A percentile compares a stretch with the other conserved stretches of the same genome.
Conservation (phyloP, 1,140 invertebrate species). For the Pachypsylla venusta region DNA sequence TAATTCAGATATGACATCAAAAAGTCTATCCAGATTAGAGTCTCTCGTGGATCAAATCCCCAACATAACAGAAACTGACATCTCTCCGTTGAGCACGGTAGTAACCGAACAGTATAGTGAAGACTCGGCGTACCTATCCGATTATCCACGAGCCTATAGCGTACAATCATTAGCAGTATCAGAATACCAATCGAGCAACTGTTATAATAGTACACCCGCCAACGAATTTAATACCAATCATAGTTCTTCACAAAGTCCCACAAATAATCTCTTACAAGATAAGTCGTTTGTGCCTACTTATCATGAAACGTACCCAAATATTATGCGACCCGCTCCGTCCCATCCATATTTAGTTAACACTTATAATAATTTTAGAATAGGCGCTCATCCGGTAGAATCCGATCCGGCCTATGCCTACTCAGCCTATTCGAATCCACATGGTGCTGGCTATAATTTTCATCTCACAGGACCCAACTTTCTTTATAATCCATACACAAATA, state of each 20-base stretch:
- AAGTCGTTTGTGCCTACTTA: slow-evolving; percentile 27
- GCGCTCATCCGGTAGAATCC: slow-evolving; percentile 15
- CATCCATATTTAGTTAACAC: slow-evolving; percentile 1
- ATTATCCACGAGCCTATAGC: slow-evolving; percentile 23
- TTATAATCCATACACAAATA: slow-evolving; percentile 20
- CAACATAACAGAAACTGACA: slow-evolving; percentile 54
- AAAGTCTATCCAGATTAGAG: slow-evolving; percentile 74
- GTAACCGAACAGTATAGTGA: slow-evolving; percentile 23
- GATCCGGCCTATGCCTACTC: slow-evolving; percentile 26
- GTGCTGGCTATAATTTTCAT: slow-evolving; percentile 18
- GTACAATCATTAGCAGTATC: slow-evolving; percentile 11
- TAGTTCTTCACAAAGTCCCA: slow-evolving; percentile 23
- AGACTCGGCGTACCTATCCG: slow-evolving; percentile 25
- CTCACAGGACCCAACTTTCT: slow-evolving; percentile 26
- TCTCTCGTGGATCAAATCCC: slow-evolving; percentile 83
- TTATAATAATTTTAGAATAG: slow-evolving; percentile 7
- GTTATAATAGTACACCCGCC: slow-evolving; percentile 15
- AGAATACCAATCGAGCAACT: slow-evolving; percentile 16
- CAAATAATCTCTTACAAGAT: slow-evolving; percentile 28
- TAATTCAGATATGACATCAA: slow-evolving; percentile 59
- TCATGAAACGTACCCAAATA: slow-evolving; percentile 25
- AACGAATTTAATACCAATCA: slow-evolving; percentile 19
- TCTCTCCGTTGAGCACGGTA: slow-evolving; percentile 14
- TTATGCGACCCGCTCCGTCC: slow-evolving; percentile 24
- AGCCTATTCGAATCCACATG: slow-evolving; percentile 23